Base-by-base conservation (phyloP, 92 coral and sea anemone genomes). In the Parazoanthus darwini region DNA sequence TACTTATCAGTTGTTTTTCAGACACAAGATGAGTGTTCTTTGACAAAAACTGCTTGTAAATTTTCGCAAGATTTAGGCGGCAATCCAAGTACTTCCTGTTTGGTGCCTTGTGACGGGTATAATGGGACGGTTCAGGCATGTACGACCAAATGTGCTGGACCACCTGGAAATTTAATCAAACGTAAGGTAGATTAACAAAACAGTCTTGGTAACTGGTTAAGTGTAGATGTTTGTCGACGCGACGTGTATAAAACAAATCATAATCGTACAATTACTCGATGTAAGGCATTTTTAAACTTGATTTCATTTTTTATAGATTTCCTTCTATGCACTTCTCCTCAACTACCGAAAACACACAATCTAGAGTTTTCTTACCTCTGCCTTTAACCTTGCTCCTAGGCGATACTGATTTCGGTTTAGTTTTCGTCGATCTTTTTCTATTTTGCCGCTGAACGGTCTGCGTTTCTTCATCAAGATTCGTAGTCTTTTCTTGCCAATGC, bases 111-210 rank as follows among this genome's bases (percentile, higher is more conserved):
- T 66, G 72, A 25, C 72, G 72, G 23, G 72, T 66, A 66, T 66
- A 66, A 25, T 66, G 72, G 23, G 72, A 66, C 72, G 72, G n/a
- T 66, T 66, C 72, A 25, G 72, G 72, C 26, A 20, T 66, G 26
- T 66, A 66, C 4, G 72, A 66, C 72, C 72, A 66, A 66, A 66
- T 66, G 72, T 66, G 72, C 26, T 66, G 72, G 72, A 66, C 72
- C n/a, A 66, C 72, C 72, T 66, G 72, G 23, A 25, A 15, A 66
- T 66, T 66, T 3, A 66, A 66, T 46, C 50, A 46, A 46, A 46
- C 50, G 50, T 46, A 46, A 46, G 5, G 50, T 46, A 46, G 50
- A 46, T 46, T 46, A 46, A 46, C 6, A 46, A 46, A 2, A 46
- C 50, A 46, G 50, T 2, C 50, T 46, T 46, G 50, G 50, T 46